Evolutionary conservation across 2,113 vertebrate genomes (phyloP), one percentile per base, ranked within the genome.

Genomic region (Lipophrys pholis): DNA sequence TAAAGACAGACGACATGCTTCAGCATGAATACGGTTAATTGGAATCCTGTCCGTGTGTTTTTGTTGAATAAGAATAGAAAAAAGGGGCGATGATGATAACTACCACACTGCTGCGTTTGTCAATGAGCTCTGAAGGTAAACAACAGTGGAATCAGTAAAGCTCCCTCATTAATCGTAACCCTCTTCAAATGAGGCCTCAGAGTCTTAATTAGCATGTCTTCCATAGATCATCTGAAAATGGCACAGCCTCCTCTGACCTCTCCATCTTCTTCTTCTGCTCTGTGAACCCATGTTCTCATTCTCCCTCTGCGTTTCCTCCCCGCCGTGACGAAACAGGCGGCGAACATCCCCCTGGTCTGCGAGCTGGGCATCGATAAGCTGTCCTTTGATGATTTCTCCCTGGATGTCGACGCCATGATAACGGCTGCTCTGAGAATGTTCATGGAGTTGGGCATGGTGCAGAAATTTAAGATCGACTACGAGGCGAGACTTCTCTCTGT

Each of bases 401-500:
- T 99, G 42, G 97, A 99, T 5, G 94, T 95, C 12, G 97, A 99
- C 9, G 95, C 96, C 91, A 99, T 99, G 98, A 96, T 99, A 85
- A 97, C 97, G 0, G 98, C 97, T 35, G 95, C 96, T 38, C 94
- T 99, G 72, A 93, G 97, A 58, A 99, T 99, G 98, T 99, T 99
- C 89, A 97, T 98, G 95, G 98, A 99, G 90, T 90, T 99, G 83
- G 97, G 98, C 78, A 98, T 99, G 95, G 94, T 99, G 83, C 98
- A 99, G 94, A 99, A 97, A 90, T 99, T 99, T 92, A 98, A 96
- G 95, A 99, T 99, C 12, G 97, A 99, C 93, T 99, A 99, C 0
- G 98, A 99, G 96, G 98, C 99, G 92, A 94, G 78, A 56, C n/a
- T 14, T 30, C n/a, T 10, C 14, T 51, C 57, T 21, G 6, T 17